These are phyloP conservation scores for Chitala chitala DNA, from an alignment of 2,113 vertebrate genomes.

Conservation along the genomic window DNA sequence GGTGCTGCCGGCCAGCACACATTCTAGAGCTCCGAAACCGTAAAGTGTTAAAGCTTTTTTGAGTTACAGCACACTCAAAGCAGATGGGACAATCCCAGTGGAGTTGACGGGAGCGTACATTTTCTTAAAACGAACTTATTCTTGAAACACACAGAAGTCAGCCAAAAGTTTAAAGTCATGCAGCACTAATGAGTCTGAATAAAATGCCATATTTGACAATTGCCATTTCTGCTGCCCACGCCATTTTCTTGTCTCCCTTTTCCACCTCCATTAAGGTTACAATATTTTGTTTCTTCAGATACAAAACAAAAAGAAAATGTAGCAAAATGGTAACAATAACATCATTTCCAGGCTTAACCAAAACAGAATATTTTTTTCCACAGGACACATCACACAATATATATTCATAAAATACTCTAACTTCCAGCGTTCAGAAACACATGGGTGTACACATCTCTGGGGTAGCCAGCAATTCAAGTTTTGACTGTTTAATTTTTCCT, in stretches of 20 bases:
- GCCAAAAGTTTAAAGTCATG: background rate
- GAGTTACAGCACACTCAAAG: too few species aligned
- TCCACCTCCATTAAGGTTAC: background rate
- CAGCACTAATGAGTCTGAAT: background rate
- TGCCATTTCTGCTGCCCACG: too few species aligned
- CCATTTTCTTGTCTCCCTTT: background rate
- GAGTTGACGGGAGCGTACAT: too few species aligned
- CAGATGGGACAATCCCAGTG: too few species aligned
- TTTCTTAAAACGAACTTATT: too few species aligned
- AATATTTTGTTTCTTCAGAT: constrained; percentile 17
- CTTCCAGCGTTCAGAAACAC: constrained; percentile 41
- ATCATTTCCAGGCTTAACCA: constrained; percentile 22
- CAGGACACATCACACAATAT: constrained; percentile 44
- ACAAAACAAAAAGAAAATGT: constrained; percentile 13
- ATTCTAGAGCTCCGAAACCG: too few species aligned
- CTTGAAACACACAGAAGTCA: too few species aligned
- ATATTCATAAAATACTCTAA: constrained; percentile 46
- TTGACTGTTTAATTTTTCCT: constrained; percentile 36
- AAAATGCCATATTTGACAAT: background rate
- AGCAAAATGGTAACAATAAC: constrained; percentile 24
- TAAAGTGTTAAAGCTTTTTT: too few species aligned
- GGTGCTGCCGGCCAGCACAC: too few species aligned
- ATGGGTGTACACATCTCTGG: constrained; percentile 39
- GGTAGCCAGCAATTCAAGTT: constrained; percentile 34
- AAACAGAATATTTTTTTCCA: constrained; percentile 37